Evolutionary conservation across 2,888 invertebrate species (phyloP), one percentile per base, ranked within the genome.

Genomic region (Abrostola triplasia): DNA sequence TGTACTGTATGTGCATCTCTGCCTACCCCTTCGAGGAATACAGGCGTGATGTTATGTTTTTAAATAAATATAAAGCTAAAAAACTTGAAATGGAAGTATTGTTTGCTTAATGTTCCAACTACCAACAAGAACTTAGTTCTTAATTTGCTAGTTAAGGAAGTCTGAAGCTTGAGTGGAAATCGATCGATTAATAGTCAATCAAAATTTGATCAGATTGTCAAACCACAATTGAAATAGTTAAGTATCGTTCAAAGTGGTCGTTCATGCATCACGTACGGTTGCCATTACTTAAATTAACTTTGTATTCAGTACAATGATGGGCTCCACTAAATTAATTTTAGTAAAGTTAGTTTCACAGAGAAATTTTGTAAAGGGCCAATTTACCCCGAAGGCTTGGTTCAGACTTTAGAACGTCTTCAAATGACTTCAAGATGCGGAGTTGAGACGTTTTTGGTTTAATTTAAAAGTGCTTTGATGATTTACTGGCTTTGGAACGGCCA

Each of bases 281-380:
- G 50, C 75, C 61, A 69, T 73, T 76, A 82, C 79, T 84, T 84
- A 88, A 85, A 89, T 88, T 84, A 82, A 88, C 86, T 87, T 84
- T 80, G 76, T 81, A 85, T 84, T 84, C 82, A 77, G 70, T 73
- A 85, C 84, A 88, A 88, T 87, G 83, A 82, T 76, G 81, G 68
- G 84, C 75, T 84, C 78, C 81, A 81, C 84, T 86, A 85, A 89
- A 91, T 90, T 89, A 88, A 90, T 90, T 90, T 88, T 78, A 84
- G 81, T 85, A 84, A 89, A 77, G 84, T 89, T 88, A 86, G 86
- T 89, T 88, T 85, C 80, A 62, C 77, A 73, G 79, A 81, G 75
- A 76, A 85, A 82, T 85, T 86, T 76, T 75, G 69, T 65, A 80
- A 86, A 84, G 82, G 86, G 81, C 84, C 85, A 87, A 88, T 87